Evolutionary conservation across 2,797 vertebrate genomes (phyloP).

Genomic region (Prionace glauca): DNA sequence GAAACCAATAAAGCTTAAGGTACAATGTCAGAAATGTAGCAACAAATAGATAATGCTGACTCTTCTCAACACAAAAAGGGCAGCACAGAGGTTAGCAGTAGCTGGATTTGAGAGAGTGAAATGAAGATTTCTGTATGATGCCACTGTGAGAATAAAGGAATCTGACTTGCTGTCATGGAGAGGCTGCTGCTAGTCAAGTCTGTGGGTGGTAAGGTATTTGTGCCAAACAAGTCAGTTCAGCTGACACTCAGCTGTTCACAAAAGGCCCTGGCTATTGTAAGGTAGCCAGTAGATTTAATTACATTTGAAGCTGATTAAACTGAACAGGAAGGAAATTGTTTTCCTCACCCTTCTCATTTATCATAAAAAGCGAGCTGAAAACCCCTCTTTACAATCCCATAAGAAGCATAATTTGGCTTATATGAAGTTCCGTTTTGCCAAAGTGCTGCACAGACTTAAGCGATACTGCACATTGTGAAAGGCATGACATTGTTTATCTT

Average conservation of each 20-base stretch:
- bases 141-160: slow-evolving; percentile 1
- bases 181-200: not conserved
- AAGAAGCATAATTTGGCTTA: slow-evolving; percentile 21
- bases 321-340: slow-evolving; percentile 34
- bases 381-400: not conserved
- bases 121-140: not conserved
- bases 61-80: not conserved
- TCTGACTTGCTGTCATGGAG: not conserved
- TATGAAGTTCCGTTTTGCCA: not conserved
- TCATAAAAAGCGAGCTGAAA: not conserved
- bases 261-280: not conserved
- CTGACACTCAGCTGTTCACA: slow-evolving; percentile 24
- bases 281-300: slow-evolving; percentile 5
- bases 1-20: no score
- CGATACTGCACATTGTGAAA: not conserved
- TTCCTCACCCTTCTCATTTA: slow-evolving; percentile 34
- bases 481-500: not conserved
- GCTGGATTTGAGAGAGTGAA: not conserved
- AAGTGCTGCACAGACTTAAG: not conserved
- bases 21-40: not conserved
- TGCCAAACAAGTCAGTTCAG: slow-evolving; percentile 13
- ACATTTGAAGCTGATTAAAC: slow-evolving; percentile 29
- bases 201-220: not conserved
- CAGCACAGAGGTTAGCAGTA: not conserved
- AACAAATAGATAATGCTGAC: not conserved